Base-by-base conservation (phyloP, 2,888 invertebrate genomes). In the Chirona hameri region DNA sequence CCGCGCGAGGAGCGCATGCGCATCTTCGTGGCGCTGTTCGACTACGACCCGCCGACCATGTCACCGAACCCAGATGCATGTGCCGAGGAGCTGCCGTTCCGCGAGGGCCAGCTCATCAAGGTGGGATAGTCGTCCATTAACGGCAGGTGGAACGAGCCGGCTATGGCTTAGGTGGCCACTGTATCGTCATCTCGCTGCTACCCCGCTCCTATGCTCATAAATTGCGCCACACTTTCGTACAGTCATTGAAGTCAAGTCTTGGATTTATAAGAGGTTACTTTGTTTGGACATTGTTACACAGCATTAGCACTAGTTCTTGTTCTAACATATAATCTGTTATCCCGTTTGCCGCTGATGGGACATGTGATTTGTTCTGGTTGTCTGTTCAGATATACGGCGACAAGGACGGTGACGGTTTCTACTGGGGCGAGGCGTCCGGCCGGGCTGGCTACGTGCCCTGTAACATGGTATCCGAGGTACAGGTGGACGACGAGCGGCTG, bases 331-430 rank as follows among this genome's bases (percentile, higher is more conserved):
- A n/a, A n/a, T n/a, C n/a, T n/a, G n/a, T n/a, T n/a, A n/a, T n/a
- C n/a, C n/a, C n/a, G n/a, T n/a, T n/a, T n/a, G n/a, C n/a, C n/a
- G n/a, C n/a, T n/a, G n/a, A n/a, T n/a, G n/a, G n/a, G n/a, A 99
- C 81, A 97, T 93, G n/a, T n/a, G n/a, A n/a, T n/a, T n/a, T n/a
- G n/a, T n/a, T n/a, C 12, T 48, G 9, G 12, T 48, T 48, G 7
- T 48, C 48, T 12, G 7, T 48, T 48, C 76, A 76, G 76, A 76
- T 76, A 18, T 76, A 76, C 91, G 99, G 99, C 7, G 98, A 98
- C 86, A 98, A 98, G 89, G 99, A 99, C 87, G 93, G 94, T 0
- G 99, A 99, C 88, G 99, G 99, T n/a, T 99, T 99, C 89, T 99
- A 97, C 88, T 95, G 96, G 93, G 99, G 99, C 81, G 98, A 99